A percentile compares a stretch with the other conserved stretches of the same genome.
Conservation (phyloP, 2,888 invertebrate species). For the Mythimna impura region DNA sequence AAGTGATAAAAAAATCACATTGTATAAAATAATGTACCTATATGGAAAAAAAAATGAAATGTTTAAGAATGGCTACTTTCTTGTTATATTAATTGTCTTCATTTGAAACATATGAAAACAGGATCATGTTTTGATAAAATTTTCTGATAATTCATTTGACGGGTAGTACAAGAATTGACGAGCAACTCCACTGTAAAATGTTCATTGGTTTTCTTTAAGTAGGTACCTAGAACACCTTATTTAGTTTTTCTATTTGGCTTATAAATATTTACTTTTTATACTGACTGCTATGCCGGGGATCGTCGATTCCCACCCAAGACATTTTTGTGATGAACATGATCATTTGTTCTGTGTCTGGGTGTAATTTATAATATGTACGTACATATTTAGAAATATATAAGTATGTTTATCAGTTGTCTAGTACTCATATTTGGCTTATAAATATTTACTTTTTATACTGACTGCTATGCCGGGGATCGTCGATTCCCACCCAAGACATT, state of each 20-base stretch:
- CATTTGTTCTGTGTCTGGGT: too few species aligned
- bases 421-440: not conserved
- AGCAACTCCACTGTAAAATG: slow-evolving; percentile 7
- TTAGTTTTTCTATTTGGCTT: not conserved
- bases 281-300: too few species aligned
- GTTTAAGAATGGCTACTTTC: not conserved
- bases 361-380: too few species aligned
- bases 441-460: slow-evolving; percentile 1
- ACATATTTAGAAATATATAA: too few species aligned
- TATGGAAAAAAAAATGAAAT: not conserved
- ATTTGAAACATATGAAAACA: not conserved
- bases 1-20: too few species aligned
- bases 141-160: not conserved
- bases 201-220: slow-evolving; percentile 12
- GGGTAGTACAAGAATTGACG: not conserved
- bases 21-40: not conserved
- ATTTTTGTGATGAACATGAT: too few species aligned
- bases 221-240: not conserved
- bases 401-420: too few species aligned
- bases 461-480: too few species aligned
- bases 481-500: too few species aligned
- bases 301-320: too few species aligned
- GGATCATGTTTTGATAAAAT: not conserved
- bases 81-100: not conserved
- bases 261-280: slow-evolving; percentile 1